phyloP scores from a whole-genome alignment of 2,888 invertebrate genomes.

The Trachelus iudaicus region DNA sequence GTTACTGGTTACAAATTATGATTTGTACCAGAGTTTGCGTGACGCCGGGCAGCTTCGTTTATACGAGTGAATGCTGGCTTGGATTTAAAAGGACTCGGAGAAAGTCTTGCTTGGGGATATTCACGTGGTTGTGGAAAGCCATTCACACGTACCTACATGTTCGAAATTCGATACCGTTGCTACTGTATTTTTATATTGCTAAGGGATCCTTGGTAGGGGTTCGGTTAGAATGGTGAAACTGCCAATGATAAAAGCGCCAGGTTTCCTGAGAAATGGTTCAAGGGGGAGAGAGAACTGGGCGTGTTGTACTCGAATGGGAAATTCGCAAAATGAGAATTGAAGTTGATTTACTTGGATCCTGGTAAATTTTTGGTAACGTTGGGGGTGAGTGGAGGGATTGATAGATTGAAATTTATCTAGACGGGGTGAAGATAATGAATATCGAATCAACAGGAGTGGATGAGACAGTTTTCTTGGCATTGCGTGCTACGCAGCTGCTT shows the following conservation, averaged over 20 bases:
- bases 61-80: background rate
- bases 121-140: background rate
- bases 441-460: background rate
- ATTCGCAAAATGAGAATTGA: background rate
- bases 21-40: conserved; percentile 8
- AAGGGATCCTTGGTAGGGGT: background rate
- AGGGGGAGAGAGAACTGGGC: background rate
- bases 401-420: background rate
- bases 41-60: background rate
- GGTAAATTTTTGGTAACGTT: background rate
- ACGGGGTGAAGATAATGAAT: background rate
- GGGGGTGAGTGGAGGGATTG: background rate
- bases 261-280: background rate
- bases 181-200: background rate
- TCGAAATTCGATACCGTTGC: background rate
- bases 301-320: background rate
- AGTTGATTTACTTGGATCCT: background rate
- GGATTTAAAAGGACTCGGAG: background rate
- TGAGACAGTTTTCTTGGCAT: background rate
- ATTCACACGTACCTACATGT: background rate
- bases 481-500: background rate
- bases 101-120: background rate
- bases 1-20: conserved; percentile 13
- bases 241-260: background rate
- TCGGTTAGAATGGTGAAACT: background rate